Evolutionary conservation across 2,888 invertebrate genomes (phyloP).

Genomic region (Parelbella ahira): DNA sequence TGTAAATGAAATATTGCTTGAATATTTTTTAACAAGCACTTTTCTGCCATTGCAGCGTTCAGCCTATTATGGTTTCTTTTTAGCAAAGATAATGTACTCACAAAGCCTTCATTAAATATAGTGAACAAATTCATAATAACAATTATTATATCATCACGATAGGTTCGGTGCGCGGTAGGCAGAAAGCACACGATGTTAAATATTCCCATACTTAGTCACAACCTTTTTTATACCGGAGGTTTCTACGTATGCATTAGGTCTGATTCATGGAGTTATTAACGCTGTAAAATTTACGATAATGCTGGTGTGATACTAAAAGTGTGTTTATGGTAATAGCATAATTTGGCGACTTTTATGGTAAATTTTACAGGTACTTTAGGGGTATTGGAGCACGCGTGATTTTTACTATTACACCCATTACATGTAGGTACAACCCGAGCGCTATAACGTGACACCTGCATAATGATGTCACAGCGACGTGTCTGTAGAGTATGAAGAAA

Average conservation of each 20-base stretch:
- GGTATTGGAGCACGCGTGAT: constrained; percentile 4
- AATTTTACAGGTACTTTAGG: constrained; percentile 3
- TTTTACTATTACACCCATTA: too few species aligned
- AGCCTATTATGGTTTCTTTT: constrained; percentile 9
- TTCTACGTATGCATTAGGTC: constrained; percentile 3
- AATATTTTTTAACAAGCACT: constrained; percentile 3
- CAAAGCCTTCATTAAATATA: constrained; percentile 7
- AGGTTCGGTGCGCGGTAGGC: too few species aligned
- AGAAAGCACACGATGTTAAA: too few species aligned
- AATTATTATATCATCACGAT: too few species aligned
- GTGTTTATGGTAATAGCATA: constrained; percentile 13
- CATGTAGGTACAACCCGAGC: too few species aligned
- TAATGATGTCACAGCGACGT: too few species aligned
- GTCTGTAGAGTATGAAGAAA: too few species aligned
- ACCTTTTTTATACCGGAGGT: constrained; percentile 5
- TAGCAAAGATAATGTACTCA: constrained; percentile 3
- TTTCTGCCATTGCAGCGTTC: constrained; percentile 9
- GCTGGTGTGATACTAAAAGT: constrained; percentile 15
- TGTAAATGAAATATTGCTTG: constrained; percentile 16
- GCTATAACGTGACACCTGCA: too few species aligned
- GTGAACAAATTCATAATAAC: constrained; percentile 7
- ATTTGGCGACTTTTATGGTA: constrained; percentile 9
- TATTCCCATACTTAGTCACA: too few species aligned
- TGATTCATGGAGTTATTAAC: constrained; percentile 2
- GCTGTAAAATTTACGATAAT: constrained; percentile 13